Evolutionary conservation across 2,888 invertebrate genomes (phyloP), one percentile per base, ranked within the genome.

Genomic region (Micoletzkya japonica): DNA sequence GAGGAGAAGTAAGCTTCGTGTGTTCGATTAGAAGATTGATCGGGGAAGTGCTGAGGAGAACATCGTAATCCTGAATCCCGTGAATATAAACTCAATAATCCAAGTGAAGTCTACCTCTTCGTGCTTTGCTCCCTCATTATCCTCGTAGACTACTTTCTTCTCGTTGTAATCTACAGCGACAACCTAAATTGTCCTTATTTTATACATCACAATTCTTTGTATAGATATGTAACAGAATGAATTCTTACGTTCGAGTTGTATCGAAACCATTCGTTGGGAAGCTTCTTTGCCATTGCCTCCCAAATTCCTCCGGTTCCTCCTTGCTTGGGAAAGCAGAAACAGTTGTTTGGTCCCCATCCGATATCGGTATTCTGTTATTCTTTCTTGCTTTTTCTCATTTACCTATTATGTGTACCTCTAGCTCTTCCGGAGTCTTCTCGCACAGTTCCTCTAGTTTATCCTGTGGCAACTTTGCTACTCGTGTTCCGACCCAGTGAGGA

Each of bases 231-330:
- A 20, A 60, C 7, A 39, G 37, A 24, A 37, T 30, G 58, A 24
- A 20, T 6, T 34, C 64, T 37, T 28, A 81, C 83, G 69, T 81
- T 76, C 20, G 74, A 73, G 57, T 82, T 79, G 72, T 77, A 83
- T 58, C 75, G 61, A 74, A 83, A 81, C 84, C 84, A 84, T 28
- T 80, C 74, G 7, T 72, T 69, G 17, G 83, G 83, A 60, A 84
- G 70, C 72, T 82, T 83, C 57, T 78, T 74, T 7, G 78, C 77
- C 82, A 84, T 83, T 34, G 79, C 74, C 57, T 74, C 76, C 85
- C 85, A 85, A 10, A 85, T 83, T 30, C 82, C 81, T 57, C 85
- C 85, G n/a, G 84, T 85, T 52, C 85, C 85, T 57, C 85, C 85
- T 74, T 82, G 80, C 68, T 78, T 83, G 24, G 85, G 85, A 76